phyloP scores from a whole-genome alignment of 2,113 vertebrate genomes.

The Peromyscus polionotus region DNA sequence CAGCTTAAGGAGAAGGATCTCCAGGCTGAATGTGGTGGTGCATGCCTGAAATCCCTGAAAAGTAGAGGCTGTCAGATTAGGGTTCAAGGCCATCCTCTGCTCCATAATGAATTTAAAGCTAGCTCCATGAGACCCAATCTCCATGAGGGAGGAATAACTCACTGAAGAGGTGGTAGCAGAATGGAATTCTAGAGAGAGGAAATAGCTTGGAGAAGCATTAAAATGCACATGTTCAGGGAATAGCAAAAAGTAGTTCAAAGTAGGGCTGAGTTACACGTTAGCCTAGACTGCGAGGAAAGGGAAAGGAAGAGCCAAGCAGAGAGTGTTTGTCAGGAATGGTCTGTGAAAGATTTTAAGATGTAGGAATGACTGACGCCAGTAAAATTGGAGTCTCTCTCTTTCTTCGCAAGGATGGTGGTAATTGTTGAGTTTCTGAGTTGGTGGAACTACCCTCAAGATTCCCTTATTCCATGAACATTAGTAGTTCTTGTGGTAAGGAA shows the following conservation, averaged over 20 bases:
- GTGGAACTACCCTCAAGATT: conserved; percentile 62
- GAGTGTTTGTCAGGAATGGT: conserved; percentile 1
- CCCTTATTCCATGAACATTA: conserved; percentile 73
- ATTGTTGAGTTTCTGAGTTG: conserved; percentile 37
- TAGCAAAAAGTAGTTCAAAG: background rate
- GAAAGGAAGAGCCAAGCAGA: background rate
- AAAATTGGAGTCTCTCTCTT: conserved; percentile 51
- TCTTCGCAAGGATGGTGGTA: conserved; percentile 54
- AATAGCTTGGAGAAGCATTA: background rate
- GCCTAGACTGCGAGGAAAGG: background rate
- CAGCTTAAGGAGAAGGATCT: background rate
- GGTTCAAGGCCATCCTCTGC: background rate
- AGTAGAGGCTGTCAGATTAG: background rate
- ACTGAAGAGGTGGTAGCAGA: background rate
- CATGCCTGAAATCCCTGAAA: background rate
- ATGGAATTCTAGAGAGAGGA: background rate
- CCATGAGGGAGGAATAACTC: background rate
- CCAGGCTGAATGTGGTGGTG: background rate
- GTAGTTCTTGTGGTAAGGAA: conserved; percentile 79
- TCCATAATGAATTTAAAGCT: background rate
- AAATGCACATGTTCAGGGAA: background rate
- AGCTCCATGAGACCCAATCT: background rate
- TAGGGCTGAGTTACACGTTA: background rate
- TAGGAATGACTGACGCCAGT: background rate
- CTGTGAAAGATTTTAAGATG: background rate